Evolutionary conservation across 1,140 invertebrate genomes (phyloP), one percentile per base, ranked within the genome.

Genomic region (Drosophila ficusphila): DNA sequence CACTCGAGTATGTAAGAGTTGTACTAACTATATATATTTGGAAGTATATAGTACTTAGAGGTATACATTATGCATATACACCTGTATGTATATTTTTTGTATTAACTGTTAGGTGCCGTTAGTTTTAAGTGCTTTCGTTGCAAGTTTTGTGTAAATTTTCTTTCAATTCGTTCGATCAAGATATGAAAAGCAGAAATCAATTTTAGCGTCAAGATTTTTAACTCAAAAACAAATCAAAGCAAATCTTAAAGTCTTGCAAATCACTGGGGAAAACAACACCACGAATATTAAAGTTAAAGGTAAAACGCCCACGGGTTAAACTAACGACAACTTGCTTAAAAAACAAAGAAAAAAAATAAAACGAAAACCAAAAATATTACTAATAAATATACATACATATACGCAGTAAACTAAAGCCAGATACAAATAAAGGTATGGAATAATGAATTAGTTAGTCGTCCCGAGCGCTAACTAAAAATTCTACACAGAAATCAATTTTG

Each of bases 221-320:
- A 73, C 82, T 62, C 65, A 74, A 51, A 39, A 73, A 58, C 60
- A 77, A 71, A 69, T 57, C 48, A 49, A 60, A 76, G 64, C 60
- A 79, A 78, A 76, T 44, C 61, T 52, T 52, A 76, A 72, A 76
- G 67, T 71, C 70, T 89, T 88, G 83, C 78, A 89, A 83, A 57
- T 90, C 89, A 90, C 89, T 90, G 89, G 89, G 77, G 89, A 90
- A 90, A 90, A 90, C 89, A 90, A 90, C 89, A 90, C 89, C 89
- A 90, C 89, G 72, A 90, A 76, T 64, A 86, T 68, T 68, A 85
- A 76, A 61, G 64, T 88, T 88, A 86, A 73, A 89, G 67, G 61
- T 65, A 78, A 57, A 79, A 19, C 2, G 69, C 14, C 60, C 27
- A 64, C 48, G 62, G 61, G 61, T 44, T 74, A 88, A 79, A 70